phyloP scores from a whole-genome alignment of 1,140 invertebrate genomes.

The Macrosteles quadrilineatus region DNA sequence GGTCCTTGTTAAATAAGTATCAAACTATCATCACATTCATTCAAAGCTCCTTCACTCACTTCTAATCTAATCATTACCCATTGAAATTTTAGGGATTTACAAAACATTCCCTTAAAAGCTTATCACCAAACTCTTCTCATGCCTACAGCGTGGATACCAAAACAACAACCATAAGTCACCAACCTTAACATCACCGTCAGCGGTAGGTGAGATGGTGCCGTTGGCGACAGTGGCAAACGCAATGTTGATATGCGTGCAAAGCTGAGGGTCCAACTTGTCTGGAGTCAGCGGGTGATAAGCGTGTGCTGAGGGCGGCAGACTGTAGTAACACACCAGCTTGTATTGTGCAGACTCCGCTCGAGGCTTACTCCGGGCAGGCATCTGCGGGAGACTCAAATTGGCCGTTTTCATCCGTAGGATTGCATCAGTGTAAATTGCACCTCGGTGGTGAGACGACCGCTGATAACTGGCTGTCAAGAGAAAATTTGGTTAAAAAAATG shows the following conservation, averaged over 20 bases:
- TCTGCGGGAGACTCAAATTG: neutral
- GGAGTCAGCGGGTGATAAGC: constrained; percentile 20
- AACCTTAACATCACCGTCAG: constrained; percentile 48
- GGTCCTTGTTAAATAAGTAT: too few relatives aligned
- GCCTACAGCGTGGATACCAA: too few relatives aligned
- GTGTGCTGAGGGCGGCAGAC: neutral
- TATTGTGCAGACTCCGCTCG: neutral
- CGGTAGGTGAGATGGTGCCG: constrained; percentile 55
- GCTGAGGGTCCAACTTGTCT: constrained; percentile 50
- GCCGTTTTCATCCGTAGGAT: neutral
- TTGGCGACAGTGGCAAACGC: constrained; percentile 70
- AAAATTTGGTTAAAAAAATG: neutral
- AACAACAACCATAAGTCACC: too few relatives aligned
- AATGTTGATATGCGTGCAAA: constrained; percentile 82
- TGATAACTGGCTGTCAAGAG: neutral
- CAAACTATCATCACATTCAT: too few relatives aligned
- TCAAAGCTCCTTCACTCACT: too few relatives aligned
- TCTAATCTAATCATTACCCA: too few relatives aligned
- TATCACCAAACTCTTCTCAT: too few relatives aligned
- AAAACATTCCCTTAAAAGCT: too few relatives aligned
- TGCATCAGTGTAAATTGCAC: neutral
- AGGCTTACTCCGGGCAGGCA: too few relatives aligned
- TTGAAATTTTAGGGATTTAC: too few relatives aligned
- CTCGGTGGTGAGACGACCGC: neutral
- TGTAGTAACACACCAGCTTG: constrained; percentile 25